phyloP scores from a whole-genome alignment of 2,797 vertebrate species.

The Alcedo atthis region DNA sequence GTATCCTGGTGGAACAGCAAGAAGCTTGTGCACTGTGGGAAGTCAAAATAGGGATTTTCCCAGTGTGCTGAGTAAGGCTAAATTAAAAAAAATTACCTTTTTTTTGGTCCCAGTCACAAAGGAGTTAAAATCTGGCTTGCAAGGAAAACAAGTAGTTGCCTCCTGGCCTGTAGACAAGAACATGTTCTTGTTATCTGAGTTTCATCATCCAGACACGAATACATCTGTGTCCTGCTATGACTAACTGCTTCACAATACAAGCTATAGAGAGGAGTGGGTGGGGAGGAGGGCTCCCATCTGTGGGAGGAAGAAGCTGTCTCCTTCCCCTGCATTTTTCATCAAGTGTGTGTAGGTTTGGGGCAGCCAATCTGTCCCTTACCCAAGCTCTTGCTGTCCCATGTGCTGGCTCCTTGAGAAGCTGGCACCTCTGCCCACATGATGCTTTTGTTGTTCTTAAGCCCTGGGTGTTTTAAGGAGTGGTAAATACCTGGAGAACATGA shows the following conservation, averaged over 20 bases:
- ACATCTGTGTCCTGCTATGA: conserved; percentile 25
- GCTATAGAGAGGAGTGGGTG: neutral
- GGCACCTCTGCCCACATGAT: neutral
- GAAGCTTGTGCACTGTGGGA: neutral
- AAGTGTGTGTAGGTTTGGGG: neutral
- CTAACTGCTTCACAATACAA: conserved; percentile 12
- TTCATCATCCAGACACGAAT: neutral
- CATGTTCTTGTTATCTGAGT: conserved; percentile 11
- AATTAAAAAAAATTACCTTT: neutral
- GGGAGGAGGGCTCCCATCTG: neutral
- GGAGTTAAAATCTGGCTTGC: neutral
- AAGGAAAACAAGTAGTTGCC: neutral
- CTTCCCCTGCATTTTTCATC: neutral
- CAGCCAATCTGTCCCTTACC: neutral
- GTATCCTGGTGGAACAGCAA: neutral
- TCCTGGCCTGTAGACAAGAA: conserved; percentile 20
- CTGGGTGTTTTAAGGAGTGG: neutral
- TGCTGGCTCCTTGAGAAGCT: neutral
- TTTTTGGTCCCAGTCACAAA: neutral
- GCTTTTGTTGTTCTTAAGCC: neutral
- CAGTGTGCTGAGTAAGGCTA: neutral
- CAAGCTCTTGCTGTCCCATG: neutral
- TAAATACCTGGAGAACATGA: neutral
- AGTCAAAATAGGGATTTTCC: neutral
- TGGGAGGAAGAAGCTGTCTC: neutral